Percentiles rank a stretch among this genome's conserved stretches.
Evolutionary conservation across 2,888 invertebrate genomes (phyloP).

Genomic region (Lepidochitona cinerea): DNA sequence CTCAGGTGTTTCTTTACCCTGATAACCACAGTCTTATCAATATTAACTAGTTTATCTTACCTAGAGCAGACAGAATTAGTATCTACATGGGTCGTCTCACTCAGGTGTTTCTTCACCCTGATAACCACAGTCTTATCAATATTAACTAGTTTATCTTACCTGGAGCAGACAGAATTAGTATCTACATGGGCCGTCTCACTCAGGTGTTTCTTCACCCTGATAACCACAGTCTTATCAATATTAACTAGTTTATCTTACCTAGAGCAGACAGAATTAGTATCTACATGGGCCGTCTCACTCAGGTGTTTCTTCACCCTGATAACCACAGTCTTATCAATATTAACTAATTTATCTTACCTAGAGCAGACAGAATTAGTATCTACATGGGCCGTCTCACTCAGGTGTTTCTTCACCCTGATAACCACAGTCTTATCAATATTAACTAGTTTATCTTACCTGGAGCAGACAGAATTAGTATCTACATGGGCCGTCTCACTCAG

Average conservation of each 20-base stretch:
- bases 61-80: slow-evolving; percentile 18
- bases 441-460: slow-evolving; percentile 14
- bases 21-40: slow-evolving; percentile 51
- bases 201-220: slow-evolving; percentile 59
- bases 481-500: slow-evolving; percentile 33
- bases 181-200: slow-evolving; percentile 25
- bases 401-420: slow-evolving; percentile 56
- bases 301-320: slow-evolving; percentile 59
- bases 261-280: slow-evolving; percentile 16
- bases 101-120: slow-evolving; percentile 58
- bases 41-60: slow-evolving; percentile 9
- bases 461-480: slow-evolving; percentile 15
- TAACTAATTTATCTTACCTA: slow-evolving; percentile 13
- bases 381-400: slow-evolving; percentile 32
- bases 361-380: slow-evolving; percentile 17
- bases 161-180: slow-evolving; percentile 18
- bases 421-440: slow-evolving; percentile 50
- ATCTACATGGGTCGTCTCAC: slow-evolving; percentile 24
- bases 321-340: slow-evolving; percentile 50
- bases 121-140: slow-evolving; percentile 51
- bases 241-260: slow-evolving; percentile 13
- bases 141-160: slow-evolving; percentile 10
- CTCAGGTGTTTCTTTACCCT: slow-evolving; percentile 59
- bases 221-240: slow-evolving; percentile 50
- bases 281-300: slow-evolving; percentile 24